These are phyloP conservation scores for Puma concolor DNA, from an alignment of 2,113 vertebrate genomes.

Conservation along the genomic window DNA sequence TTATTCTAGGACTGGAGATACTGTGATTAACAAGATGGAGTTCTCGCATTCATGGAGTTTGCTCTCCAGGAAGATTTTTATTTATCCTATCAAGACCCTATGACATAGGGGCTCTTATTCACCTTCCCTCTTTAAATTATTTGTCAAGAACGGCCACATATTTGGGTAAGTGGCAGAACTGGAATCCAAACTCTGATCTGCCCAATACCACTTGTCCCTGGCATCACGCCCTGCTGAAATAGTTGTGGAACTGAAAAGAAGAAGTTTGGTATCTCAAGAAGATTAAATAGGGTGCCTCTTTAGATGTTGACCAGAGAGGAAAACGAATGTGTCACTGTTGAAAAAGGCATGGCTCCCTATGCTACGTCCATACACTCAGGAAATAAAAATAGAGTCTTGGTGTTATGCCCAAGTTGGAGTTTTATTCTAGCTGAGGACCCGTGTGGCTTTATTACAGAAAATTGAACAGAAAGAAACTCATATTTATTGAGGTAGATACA, in stretches of 20 bases:
- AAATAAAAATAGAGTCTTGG: background rate
- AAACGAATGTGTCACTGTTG: background rate
- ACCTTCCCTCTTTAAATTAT: background rate
- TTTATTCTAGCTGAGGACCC: background rate
- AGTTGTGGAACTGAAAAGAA: background rate
- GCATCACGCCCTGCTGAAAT: background rate
- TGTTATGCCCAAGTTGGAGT: background rate
- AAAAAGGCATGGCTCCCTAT: background rate
- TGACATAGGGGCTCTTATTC: background rate
- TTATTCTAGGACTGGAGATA: background rate
- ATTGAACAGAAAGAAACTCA: background rate
- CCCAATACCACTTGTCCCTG: background rate
- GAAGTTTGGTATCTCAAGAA: background rate
- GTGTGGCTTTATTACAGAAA: slow-evolving; percentile 1
- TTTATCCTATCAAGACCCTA: background rate
- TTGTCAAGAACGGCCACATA: background rate
- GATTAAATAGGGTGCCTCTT: background rate
- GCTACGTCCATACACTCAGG: background rate
- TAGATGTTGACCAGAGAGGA: background rate
- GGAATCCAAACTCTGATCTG: background rate
- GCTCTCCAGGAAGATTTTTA: background rate
- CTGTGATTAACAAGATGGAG: background rate
- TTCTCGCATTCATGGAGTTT: background rate
- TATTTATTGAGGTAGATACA: background rate
- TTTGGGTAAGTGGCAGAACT: background rate